Evolutionary conservation across 2,113 vertebrate genomes (phyloP), one percentile per base, ranked within the genome.

Genomic region (Lepidothrix coronata): DNA sequence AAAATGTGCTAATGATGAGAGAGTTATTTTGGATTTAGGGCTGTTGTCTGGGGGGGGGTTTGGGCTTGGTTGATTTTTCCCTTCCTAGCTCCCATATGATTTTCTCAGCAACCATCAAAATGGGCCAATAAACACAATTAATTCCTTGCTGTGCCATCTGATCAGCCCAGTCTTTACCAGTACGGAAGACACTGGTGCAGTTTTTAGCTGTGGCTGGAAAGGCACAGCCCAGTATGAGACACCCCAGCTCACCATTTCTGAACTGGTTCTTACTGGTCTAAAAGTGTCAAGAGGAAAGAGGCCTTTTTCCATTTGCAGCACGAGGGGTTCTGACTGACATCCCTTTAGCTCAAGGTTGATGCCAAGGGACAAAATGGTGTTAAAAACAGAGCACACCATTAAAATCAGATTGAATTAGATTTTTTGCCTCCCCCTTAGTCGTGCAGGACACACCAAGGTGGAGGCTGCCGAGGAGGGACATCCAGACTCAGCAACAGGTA

Each of bases 361-460:
- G 25, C 13, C 23, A 25, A 14, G 6, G 21, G 35, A 49, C 6
- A 66, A 58, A 58, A 77, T 28, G 4, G 2, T 62, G 17, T 41
- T 63, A 20, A 75, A 78, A 71, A 0, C 7, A 54, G 22, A n/a
- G 8, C 4, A 1, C 5, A 28, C 17, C 4, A 49, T 25, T 71
- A 14, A 67, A 82, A 48, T 62, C 8, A 59, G 5, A 46, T 58
- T 71, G 22, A 35, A 43, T 31, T 48, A 9, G 4, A 8, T 11
- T 27, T 44, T 70, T 58, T 87, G 41, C 12, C 20, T 41, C 19
- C 7, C 12, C 14, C 31, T 43, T n/a, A 35, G 23, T 35, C 44
- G 30, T 7, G 16, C 27, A 70, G 70, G 72, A 35, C 39, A 61
- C 22, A 48, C 31, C 43, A 39, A 33, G 2, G 5, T 27, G 37